These are phyloP conservation scores for Autographa gamma DNA, from an alignment of 2,888 invertebrate species.

Conservation along the genomic window DNA sequence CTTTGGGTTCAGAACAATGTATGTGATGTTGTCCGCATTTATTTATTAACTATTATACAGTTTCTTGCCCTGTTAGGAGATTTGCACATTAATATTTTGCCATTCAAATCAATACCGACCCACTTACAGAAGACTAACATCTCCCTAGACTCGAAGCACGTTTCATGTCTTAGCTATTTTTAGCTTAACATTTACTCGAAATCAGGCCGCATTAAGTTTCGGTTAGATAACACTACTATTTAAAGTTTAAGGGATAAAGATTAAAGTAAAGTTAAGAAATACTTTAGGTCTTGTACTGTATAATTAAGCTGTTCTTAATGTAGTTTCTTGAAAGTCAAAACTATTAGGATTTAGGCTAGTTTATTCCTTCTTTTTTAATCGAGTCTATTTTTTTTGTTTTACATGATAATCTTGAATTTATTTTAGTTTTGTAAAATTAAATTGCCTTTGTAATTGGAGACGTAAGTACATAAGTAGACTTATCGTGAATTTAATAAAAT, in stretches of 20 bases:
- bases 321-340: slow-evolving; percentile 12
- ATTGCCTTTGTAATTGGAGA: not conserved
- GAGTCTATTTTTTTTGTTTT: too few relatives aligned
- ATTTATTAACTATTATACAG: not conserved
- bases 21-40: too few relatives aligned
- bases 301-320: slow-evolving; percentile 30
- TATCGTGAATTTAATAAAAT: not conserved
- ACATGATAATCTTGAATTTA: too few relatives aligned
- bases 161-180: slow-evolving; percentile 27
- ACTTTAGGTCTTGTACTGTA: slow-evolving; percentile 5
- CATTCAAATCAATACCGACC: not conserved
- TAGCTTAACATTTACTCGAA: slow-evolving; percentile 24
- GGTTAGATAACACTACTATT: slow-evolving; percentile 32
- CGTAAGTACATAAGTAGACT: not conserved
- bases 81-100: not conserved
- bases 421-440: not conserved
- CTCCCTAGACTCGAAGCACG: not conserved
- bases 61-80: not conserved
- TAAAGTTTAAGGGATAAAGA: slow-evolving; percentile 30
- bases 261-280: slow-evolving; percentile 39
- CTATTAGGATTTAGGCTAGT: not conserved
- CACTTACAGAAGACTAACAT: not conserved
- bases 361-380: not conserved
- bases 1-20: too few relatives aligned
- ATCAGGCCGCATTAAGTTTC: slow-evolving; percentile 26